These are phyloP conservation scores for Ficedula albicollis DNA, from an alignment of 2,797 vertebrate genomes.

Conservation along the genomic window DNA sequence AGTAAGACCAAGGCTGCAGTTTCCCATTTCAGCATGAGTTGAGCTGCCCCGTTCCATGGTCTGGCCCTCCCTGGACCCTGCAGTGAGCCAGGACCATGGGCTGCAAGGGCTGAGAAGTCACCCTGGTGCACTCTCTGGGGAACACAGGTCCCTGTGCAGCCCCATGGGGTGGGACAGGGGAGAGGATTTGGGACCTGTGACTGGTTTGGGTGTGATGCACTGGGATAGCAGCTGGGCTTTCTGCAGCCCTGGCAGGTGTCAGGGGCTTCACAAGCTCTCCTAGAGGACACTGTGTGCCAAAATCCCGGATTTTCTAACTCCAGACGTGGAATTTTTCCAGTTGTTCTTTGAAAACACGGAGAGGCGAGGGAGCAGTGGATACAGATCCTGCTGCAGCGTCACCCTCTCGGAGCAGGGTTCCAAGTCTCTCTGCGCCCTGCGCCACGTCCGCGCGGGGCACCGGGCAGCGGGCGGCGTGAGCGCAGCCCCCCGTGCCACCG, in stretches of 20 bases:
- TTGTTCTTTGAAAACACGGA: not conserved
- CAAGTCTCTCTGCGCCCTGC: not conserved
- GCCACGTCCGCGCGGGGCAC: not conserved
- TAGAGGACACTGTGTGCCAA: not conserved
- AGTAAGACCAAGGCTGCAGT: not conserved
- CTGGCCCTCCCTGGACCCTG: not conserved
- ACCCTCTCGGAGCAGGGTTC: fast-evolving
- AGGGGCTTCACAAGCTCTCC: not conserved
- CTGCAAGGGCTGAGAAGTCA: not conserved
- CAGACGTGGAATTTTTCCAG: not conserved
- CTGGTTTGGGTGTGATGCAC: fast-evolving
- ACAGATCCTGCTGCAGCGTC: not conserved
- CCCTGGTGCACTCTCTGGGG: not conserved
- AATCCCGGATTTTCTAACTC: not conserved
- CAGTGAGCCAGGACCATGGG: too few relatives aligned
- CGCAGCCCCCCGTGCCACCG: too few relatives aligned
- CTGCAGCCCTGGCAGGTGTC: fast-evolving
- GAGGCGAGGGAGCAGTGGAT: not conserved
- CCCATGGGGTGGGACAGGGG: fast-evolving
- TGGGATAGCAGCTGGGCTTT: not conserved
- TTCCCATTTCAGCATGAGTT: not conserved
- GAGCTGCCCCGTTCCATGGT: fast-evolving
- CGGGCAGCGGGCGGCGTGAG: too few relatives aligned
- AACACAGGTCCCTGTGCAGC: not conserved
- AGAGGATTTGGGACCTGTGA: not conserved